Evolutionary conservation across 2,113 vertebrate species (phyloP).

Genomic region (Benitochromis conjunctus): DNA sequence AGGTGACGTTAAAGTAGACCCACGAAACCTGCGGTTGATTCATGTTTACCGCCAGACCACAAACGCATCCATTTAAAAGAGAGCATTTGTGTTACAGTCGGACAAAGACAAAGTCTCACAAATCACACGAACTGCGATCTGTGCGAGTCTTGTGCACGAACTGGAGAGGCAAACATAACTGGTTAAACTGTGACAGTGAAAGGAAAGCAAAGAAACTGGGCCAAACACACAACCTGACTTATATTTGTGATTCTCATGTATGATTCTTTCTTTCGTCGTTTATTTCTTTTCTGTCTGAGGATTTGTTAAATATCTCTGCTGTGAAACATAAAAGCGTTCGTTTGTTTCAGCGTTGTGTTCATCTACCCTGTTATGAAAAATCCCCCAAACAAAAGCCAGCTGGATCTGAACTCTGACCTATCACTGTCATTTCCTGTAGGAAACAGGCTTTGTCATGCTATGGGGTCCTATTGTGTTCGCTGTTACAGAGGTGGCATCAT

Average conservation of each 20-base stretch:
- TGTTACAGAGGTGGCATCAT: not conserved
- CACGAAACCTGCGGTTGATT: not conserved
- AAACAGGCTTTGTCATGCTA: not conserved
- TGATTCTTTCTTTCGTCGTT: not conserved
- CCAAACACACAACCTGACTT: not conserved
- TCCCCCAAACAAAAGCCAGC: not conserved
- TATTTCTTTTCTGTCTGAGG: not conserved
- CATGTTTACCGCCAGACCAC: not conserved
- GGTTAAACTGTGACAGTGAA: not conserved
- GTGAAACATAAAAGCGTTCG: not conserved
- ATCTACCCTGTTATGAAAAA: not conserved
- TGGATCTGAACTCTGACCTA: not conserved
- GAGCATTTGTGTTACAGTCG: not conserved
- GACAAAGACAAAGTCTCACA: not conserved
- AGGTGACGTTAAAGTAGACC: not conserved
- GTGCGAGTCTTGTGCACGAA: not conserved
- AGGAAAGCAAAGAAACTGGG: not conserved
- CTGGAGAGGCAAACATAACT: not conserved
- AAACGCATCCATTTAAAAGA: not conserved
- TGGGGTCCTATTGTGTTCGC: not conserved
- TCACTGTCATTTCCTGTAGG: not conserved
- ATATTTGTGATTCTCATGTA: not conserved
- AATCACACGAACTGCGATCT: not conserved
- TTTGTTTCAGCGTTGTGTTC: not conserved
- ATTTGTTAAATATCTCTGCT: rapidly evolving